These are phyloP conservation scores for Leistus spinibarbis DNA, from an alignment of 2,888 invertebrate genomes.

Conservation along the genomic window DNA sequence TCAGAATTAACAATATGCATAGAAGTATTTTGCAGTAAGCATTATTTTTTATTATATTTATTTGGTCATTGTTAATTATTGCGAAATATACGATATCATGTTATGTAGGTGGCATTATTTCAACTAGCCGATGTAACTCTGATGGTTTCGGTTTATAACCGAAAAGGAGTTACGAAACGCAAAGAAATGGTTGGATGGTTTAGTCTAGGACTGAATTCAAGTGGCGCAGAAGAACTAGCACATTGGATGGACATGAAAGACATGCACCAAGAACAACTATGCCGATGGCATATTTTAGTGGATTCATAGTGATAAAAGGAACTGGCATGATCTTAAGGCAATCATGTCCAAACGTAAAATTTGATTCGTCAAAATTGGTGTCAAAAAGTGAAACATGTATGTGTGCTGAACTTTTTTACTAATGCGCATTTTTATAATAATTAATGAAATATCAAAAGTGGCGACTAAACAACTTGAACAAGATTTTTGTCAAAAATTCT, in stretches of 20 bases:
- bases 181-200: conserved; percentile 99
- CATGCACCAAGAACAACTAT: conserved; percentile 86
- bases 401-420: neutral
- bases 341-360: neutral
- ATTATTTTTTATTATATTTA: too few species aligned
- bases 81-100: neutral
- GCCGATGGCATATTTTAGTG: conserved; percentile 91
- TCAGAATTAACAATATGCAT: too few species aligned
- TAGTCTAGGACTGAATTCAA: conserved; percentile 88
- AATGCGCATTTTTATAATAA: neutral
- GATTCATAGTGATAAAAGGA: conserved; percentile 61
- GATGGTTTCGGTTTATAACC: conserved; percentile 91
- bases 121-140: conserved; percentile 94
- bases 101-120: conserved; percentile 83
- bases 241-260: conserved; percentile 96
- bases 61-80: too few species aligned
- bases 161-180: conserved; percentile 88
- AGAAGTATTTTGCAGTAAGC: too few species aligned
- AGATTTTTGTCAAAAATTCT: neutral
- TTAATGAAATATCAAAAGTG: neutral
- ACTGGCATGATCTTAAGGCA: neutral
- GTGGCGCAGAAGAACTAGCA: conserved; percentile 87
- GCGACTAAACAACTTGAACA: neutral
- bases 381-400: neutral
- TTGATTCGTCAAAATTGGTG: neutral